A percentile compares a stretch with the other conserved stretches of the same genome.
phyloP scores from a whole-genome alignment of 2,797 vertebrate genomes.

The Smutsia temminckii region DNA sequence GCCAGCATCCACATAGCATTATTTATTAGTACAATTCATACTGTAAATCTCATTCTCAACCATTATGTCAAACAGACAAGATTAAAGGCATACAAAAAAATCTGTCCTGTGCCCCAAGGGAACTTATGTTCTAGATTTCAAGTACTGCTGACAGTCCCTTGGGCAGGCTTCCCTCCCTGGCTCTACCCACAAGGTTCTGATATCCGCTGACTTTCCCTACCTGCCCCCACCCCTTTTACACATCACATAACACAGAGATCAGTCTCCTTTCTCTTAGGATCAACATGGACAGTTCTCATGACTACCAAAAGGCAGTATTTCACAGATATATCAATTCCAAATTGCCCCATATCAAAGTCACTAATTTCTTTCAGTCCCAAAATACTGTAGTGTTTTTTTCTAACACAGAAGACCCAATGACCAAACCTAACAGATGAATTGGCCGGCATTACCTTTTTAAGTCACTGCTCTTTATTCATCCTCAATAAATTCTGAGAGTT shows the following conservation, averaged over 20 bases:
- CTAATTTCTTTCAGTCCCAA: neutral
- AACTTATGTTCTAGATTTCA: neutral
- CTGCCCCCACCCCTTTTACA: neutral
- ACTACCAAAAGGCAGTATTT: neutral
- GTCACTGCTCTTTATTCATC: neutral
- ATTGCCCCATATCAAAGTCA: neutral
- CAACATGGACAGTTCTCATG: neutral
- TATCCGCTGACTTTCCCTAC: too few species aligned
- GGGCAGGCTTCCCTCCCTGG: too few species aligned
- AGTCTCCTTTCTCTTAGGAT: neutral
- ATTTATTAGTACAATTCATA: neutral
- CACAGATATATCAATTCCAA: neutral
- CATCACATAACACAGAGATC: neutral
- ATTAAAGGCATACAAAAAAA: neutral
- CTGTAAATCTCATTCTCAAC: neutral
- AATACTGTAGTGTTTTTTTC: neutral
- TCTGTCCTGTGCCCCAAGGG: neutral
- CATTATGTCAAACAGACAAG: neutral
- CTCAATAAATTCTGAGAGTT: neutral
- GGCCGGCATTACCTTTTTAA: neutral
- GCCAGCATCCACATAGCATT: neutral
- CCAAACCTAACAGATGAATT: neutral
- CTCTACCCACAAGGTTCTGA: accelerated
- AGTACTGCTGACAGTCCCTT: neutral
- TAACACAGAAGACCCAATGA: neutral